phyloP scores from a whole-genome alignment of 2,888 invertebrate genomes.

The Aphodius granarius region DNA sequence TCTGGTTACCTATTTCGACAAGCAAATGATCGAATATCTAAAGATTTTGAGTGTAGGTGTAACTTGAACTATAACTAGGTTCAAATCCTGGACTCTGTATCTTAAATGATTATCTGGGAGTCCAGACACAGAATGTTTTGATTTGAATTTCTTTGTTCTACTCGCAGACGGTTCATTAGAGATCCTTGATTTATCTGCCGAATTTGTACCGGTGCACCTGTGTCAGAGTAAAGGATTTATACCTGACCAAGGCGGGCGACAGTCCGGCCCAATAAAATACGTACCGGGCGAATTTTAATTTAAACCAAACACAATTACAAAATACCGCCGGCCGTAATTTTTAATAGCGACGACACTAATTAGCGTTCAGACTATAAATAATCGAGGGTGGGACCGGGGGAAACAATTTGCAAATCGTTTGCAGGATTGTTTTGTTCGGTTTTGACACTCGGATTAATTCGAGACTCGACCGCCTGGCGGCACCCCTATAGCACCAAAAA shows the following conservation, averaged over 20 bases:
- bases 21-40: not conserved
- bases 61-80: no score
- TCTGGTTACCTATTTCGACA: not conserved
- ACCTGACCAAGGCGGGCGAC: conserved; percentile 3
- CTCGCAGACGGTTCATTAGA: conserved; percentile 2
- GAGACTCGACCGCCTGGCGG: conserved; percentile 25
- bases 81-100: no score
- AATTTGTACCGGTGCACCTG: conserved; percentile 12
- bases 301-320: conserved; percentile 24
- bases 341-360: conserved; percentile 43
- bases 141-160: conserved; percentile 3
- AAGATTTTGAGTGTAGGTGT: not conserved
- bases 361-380: conserved; percentile 42
- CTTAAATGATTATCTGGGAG: no score
- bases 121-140: no score
- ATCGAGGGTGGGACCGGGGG: conserved; percentile 29
- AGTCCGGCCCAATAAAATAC: conserved; percentile 6
- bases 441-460: conserved; percentile 45
- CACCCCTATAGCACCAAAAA: not conserved
- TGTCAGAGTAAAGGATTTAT: conserved; percentile 14
- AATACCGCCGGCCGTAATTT: conserved; percentile 33
- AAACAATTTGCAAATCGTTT: conserved; percentile 45
- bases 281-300: conserved; percentile 23
- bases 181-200: conserved; percentile 2
- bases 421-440: conserved; percentile 39